Conservation (phyloP, 2,113 vertebrate species). For the Chaetops frenatus region DNA sequence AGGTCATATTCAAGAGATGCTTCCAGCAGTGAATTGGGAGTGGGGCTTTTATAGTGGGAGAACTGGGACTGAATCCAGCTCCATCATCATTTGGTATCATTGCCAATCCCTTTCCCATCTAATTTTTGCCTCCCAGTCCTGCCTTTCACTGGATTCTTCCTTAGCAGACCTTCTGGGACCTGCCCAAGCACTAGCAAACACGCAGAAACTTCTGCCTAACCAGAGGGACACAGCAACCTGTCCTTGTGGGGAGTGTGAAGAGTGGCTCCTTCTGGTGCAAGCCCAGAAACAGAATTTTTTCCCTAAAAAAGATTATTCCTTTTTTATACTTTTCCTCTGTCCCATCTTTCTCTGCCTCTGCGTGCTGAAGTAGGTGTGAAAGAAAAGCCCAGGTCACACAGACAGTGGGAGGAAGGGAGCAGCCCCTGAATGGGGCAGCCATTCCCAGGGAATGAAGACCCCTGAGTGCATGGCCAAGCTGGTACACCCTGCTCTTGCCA, state of each 20-base stretch:
- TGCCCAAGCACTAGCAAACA: neutral
- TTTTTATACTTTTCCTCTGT: neutral
- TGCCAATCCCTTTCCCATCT: neutral
- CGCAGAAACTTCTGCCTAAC: neutral
- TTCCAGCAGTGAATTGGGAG: constrained; percentile 33
- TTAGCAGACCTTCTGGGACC: neutral
- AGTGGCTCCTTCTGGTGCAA: neutral
- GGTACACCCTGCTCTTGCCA: neutral
- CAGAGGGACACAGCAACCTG: neutral
- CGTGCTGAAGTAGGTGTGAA: neutral
- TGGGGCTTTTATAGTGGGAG: neutral
- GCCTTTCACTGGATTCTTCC: neutral
- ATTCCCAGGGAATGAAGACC: neutral
- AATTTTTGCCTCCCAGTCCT: neutral
- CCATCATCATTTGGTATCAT: neutral
- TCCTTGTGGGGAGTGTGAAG: fast-evolving
- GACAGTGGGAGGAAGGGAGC: neutral
- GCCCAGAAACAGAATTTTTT: neutral
- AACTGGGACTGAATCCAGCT: neutral
- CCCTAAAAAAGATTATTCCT: neutral
- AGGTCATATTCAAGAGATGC: neutral
- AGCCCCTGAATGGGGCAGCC: neutral
- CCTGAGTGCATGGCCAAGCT: fast-evolving
- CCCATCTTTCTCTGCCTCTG: neutral
- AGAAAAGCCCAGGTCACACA: neutral